A percentile compares a stretch with the other conserved stretches of the same genome.
Evolutionary conservation across 2,888 invertebrate species (phyloP).

Genomic region (Frankliniella intonsa): DNA sequence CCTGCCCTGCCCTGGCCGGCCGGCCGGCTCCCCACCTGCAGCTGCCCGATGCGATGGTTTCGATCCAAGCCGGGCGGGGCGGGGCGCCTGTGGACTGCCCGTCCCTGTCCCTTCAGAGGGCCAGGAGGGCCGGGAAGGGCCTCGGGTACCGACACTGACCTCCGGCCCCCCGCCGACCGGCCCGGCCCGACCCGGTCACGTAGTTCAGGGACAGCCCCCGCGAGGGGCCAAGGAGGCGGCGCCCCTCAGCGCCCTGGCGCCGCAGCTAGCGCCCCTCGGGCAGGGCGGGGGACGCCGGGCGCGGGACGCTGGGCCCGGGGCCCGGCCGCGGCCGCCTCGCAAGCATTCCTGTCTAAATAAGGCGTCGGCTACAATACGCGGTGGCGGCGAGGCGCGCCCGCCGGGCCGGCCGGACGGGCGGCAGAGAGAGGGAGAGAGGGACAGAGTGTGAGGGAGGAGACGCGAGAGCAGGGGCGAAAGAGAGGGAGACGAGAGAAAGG

Average conservation of each 20-base stretch:
- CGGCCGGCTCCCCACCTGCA: too few relatives aligned
- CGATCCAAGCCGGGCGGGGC: too few relatives aligned
- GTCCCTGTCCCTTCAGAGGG: too few relatives aligned
- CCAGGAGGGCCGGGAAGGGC: too few relatives aligned
- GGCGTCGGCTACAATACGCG: slow-evolving; percentile 35
- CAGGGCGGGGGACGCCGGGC: not conserved
- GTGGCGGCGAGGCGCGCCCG: slow-evolving; percentile 26
- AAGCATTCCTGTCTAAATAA: slow-evolving; percentile 37
- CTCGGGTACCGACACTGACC: not conserved
- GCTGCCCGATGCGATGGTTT: too few relatives aligned
- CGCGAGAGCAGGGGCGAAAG: not conserved
- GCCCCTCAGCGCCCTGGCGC: not conserved
- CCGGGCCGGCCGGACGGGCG: not conserved
- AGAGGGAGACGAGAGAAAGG: not conserved
- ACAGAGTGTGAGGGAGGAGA: slow-evolving; percentile 16
- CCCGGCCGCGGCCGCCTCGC: slow-evolving; percentile 23
- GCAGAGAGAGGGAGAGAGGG: slow-evolving; percentile 21
- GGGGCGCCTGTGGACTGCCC: too few relatives aligned
- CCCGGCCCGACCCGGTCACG: not conserved
- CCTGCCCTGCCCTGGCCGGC: too few relatives aligned
- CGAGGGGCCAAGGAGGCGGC: not conserved
- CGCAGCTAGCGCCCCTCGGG: not conserved
- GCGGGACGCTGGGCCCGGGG: not conserved
- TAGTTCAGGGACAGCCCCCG: not conserved
- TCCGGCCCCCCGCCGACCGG: not conserved